These are phyloP conservation scores for Clostera curtula DNA, from an alignment of 2,888 invertebrate genomes.

Conservation along the genomic window DNA sequence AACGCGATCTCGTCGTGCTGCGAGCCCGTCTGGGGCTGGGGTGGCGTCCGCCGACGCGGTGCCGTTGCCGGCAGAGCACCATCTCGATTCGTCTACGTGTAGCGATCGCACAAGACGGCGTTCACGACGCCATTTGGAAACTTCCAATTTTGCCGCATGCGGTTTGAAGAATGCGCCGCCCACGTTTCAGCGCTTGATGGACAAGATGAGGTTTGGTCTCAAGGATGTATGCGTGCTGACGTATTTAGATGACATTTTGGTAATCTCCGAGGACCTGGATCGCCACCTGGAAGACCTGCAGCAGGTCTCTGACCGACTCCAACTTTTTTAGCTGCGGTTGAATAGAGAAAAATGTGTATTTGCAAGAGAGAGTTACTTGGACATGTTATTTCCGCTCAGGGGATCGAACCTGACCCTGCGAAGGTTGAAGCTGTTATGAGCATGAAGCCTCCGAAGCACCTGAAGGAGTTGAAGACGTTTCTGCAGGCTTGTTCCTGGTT, in stretches of 20 bases:
- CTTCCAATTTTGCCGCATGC: conserved; percentile 4
- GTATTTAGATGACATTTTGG: conserved; percentile 2
- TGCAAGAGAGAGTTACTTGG: conserved; percentile 12
- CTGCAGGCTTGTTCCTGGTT: conserved; percentile 19
- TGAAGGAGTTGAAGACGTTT: conserved; percentile 6
- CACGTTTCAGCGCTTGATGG: background rate
- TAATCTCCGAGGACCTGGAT: conserved; percentile 1
- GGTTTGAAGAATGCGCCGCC: conserved; percentile 3
- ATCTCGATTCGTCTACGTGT: background rate
- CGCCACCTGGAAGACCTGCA: conserved; percentile 1
- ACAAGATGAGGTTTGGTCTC: background rate
- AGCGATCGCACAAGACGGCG: conserved; percentile 1
- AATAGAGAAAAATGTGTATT: conserved; percentile 8
- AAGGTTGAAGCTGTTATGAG: conserved; percentile 15
- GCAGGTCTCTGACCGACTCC: background rate
- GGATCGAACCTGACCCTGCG: conserved; percentile 10
- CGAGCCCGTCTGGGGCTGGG: background rate
- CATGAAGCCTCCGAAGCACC: conserved; percentile 5
- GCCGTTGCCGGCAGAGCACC: background rate
- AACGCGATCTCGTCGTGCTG: too few relatives aligned
- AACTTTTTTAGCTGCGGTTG: background rate
- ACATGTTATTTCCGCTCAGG: conserved; percentile 11
- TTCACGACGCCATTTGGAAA: conserved; percentile 5
- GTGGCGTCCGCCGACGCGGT: background rate
- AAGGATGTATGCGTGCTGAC: conserved; percentile 2